Base-by-base conservation (phyloP, 2,797 vertebrate species). In the Onychomys torridus region DNA sequence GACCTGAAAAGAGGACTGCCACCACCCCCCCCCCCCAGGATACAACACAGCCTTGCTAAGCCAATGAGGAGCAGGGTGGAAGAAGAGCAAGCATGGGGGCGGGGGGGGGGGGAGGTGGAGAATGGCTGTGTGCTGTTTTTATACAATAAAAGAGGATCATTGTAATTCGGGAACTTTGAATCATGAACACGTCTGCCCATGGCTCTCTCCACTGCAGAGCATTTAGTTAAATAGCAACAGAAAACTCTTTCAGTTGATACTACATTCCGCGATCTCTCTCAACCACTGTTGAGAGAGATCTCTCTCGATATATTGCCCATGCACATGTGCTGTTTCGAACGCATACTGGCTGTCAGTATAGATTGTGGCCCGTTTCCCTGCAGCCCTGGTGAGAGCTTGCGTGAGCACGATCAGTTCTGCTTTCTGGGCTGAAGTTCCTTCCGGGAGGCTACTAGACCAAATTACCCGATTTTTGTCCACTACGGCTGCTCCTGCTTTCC, bases 131-230 rank as follows among this genome's bases (percentile, higher is more conserved):
- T 94, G 96, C 95, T 97, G 97, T 96, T 98, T 97, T 97, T 96
- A 96, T 95, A 96, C 97, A 97, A 97, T 98, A 97, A 97, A 97
- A 96, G 78, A 96, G 94, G 91, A 95, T 96, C 96, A 96, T 97
- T 98, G 97, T 98, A 95, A 97, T 96, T 96, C 96, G 91, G 94
- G 92, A 95, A 90, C 96, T 95, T 91, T 98, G 97, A 96, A 97
- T 98, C 97, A 88, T 97, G n/a, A 96, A 95, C 95, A 97, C 89
- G 92, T 90, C 97, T 96, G 97, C 93, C 96, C 89, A 63, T 95
- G 96, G 96, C 93, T 96, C 87, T 91, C 85, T 77, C 94, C 96
- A 96, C 98, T 97, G 95, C 96, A 95, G 94, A 93, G 92, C 93
- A 95, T 96, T 96, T 97, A 97, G 97, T 97, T 97, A 98, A 98